phyloP scores from a whole-genome alignment of 2,888 invertebrate genomes.

The Rhaphigaster nebulosa region DNA sequence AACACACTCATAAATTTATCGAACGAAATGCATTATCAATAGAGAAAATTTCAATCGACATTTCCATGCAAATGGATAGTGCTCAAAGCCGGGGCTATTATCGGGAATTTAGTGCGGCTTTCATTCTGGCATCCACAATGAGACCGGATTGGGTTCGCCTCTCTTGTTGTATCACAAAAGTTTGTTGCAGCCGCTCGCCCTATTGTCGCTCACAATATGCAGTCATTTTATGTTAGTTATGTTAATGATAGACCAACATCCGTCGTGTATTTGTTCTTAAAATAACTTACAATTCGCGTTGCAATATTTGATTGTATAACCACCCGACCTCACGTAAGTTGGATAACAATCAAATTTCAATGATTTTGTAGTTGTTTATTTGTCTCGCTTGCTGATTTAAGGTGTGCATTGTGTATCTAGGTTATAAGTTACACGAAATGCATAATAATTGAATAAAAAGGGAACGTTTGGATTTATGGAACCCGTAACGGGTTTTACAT shows the following conservation, averaged over 20 bases:
- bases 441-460: background rate
- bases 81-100: background rate
- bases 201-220: background rate
- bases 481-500: too few species aligned
- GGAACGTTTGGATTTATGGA: too few species aligned
- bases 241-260: background rate
- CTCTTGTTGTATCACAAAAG: slow-evolving; percentile 17
- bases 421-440: background rate
- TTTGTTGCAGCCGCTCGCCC: background rate
- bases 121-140: background rate
- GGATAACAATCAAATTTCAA: background rate
- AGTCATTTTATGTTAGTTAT: slow-evolving; percentile 3
- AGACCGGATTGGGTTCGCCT: slow-evolving; percentile 38
- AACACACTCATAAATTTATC: background rate
- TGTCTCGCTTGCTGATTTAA: background rate
- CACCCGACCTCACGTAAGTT: background rate
- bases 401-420: too few species aligned
- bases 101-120: background rate
- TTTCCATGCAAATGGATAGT: background rate
- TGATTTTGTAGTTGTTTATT: background rate
- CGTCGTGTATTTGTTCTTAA: background rate
- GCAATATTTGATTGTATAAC: background rate
- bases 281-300: background rate
- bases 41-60: background rate
- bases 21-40: background rate